Conservation (phyloP, 2,797 vertebrate genomes). For the Poeciliopsis turneri region DNA sequence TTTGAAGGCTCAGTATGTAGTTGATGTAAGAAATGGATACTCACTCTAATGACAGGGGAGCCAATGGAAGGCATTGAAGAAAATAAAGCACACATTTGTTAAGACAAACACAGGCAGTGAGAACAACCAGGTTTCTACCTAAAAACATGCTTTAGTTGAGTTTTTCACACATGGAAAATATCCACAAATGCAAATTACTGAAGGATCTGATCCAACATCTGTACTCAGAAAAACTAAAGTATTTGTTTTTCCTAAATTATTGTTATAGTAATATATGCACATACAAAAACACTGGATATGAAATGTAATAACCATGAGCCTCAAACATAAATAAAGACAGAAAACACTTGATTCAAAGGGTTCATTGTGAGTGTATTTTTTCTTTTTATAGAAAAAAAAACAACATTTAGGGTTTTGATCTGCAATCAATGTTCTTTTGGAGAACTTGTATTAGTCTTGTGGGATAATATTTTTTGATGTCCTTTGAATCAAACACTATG, state of each 20-base stretch:
- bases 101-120: conserved; percentile 67
- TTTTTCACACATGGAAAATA: conserved; percentile 23
- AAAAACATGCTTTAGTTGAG: conserved; percentile 83
- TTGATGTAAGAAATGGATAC: conserved; percentile 77
- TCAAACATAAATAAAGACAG: conserved; percentile 75
- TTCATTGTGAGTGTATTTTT: conserved; percentile 78
- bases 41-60: conserved; percentile 88
- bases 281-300: conserved; percentile 60
- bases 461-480: conserved; percentile 39
- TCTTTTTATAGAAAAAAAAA: conserved; percentile 39
- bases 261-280: conserved; percentile 73
- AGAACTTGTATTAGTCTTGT: conserved; percentile 57
- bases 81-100: conserved; percentile 88
- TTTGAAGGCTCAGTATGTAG: neutral
- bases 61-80: conserved; percentile 92
- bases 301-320: conserved; percentile 33
- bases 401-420: conserved; percentile 62
- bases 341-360: conserved; percentile 81
- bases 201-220: conserved; percentile 35
- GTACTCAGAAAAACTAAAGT: conserved; percentile 50
- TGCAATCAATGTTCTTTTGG: conserved; percentile 69
- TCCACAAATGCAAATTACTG: conserved; percentile 37
- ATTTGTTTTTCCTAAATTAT: conserved; percentile 63
- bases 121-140: conserved; percentile 76
- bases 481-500: conserved; percentile 75